Evolutionary conservation across 37 sponge, comb jelly and placozoan species (phyloP), one percentile per base, ranked within the genome.

Genomic region (Beroe ovata): DNA sequence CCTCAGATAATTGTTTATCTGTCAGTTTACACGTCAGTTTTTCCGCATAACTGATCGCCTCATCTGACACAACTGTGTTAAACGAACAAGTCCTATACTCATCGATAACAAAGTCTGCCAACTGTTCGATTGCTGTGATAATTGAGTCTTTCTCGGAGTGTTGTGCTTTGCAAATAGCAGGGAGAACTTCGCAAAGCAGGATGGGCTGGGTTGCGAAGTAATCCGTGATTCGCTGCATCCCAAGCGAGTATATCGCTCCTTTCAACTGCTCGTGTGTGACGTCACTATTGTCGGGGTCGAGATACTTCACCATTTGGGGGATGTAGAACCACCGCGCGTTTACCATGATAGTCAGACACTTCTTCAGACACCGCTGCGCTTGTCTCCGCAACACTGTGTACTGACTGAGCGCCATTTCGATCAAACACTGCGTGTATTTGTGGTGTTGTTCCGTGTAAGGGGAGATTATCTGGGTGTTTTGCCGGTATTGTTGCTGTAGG

Each of bases 71-170:
- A 4, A 4, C 63, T 6, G 71, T 71, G 36, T 29, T 36, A 20
- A 71, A 71, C 6, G 36, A 36, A 20, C 38, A 36, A 20, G 71
- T 36, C 38, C 71, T 3, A 20, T 71, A 71, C 36, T 71, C 71
- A 6, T 71, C 71, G 11, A 71, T 71, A 8, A 71, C 36, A 36
- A 36, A 33, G 36, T 71, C 71, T 29, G 38, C 29, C 36, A 71
- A 30, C 30, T 71, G 71, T 71, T 71, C 71, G 38, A 71, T 71
- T 28, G 71, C 21, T 8, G 29, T 36, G 3, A 71, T 29, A 29
- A 71, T 71, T 4, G 38, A 36, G 71, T 71, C 71, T 28, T 71
- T 71, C 71, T 71, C 71, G 3, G 71, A 71, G 38, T 71, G 71
- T 20, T 71, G 71, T 6, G 71, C 71, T 29, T 3, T 4, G 38